phyloP scores from a whole-genome alignment of 2,888 invertebrate species.

The Omphaloscelis lunosa region DNA sequence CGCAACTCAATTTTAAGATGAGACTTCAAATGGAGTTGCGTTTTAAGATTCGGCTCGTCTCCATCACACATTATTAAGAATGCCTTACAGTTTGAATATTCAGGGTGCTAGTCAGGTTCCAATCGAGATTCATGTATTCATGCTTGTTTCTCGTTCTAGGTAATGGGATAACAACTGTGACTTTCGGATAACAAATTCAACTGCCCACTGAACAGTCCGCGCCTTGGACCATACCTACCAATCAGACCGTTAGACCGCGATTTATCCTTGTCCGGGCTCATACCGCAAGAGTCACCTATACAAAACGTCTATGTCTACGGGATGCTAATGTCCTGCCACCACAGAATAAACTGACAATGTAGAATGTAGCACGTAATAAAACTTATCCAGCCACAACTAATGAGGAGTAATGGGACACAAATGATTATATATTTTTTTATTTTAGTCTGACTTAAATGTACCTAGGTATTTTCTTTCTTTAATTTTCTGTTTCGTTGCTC shows the following conservation, averaged over 20 bases:
- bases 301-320: background rate
- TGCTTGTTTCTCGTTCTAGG: background rate
- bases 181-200: background rate
- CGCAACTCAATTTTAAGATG: no score
- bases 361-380: no score
- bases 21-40: no score
- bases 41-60: no score
- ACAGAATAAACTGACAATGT: background rate
- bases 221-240: background rate
- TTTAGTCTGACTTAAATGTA: no score
- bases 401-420: no score
- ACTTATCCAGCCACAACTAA: no score
- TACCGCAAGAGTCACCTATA: background rate
- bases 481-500: background rate
- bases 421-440: no score
- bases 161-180: background rate
- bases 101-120: background rate
- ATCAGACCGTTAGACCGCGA: no score
- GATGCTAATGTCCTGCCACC: background rate
- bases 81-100: no score
- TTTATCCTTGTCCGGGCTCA: no score
- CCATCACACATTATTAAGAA: background rate
- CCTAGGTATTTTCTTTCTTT: no score
- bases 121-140: background rate
- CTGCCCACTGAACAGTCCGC: background rate